Base-by-base conservation (phyloP, 2,797 vertebrate species). In the Xyrichtys novacula region DNA sequence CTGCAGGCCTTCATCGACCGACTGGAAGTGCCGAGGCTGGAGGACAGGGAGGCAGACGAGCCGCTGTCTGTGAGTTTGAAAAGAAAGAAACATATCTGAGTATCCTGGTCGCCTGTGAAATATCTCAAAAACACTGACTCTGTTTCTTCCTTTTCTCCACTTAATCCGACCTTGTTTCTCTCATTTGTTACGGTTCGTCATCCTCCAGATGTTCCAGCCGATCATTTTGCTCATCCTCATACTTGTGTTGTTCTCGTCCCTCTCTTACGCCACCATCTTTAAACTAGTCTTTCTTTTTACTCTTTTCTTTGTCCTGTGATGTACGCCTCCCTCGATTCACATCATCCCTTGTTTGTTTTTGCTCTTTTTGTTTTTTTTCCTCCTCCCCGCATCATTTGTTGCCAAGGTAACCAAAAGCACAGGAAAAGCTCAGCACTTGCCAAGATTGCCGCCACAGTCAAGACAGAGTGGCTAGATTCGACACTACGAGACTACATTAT, bases 171-270 rank as follows among this genome's bases (percentile, higher is more conserved):
- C 69, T 74, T 40, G 53, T 65, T 29, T 57, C 50, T 74, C 57
- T 55, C 70, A 50, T 69, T 12, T 40, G 26, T 66, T 43, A 12
- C 47, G 47, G 26, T 69, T 81, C 53, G 28, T 56, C 20, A 9
- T 65, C 70, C 73, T 50, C 92, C 95, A 99, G 97, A 99, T 99
- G 97, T 98, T 99, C 94, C 97, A 99, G 96, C 98, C 98, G 85
- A 98, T 99, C 93, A 99, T 99, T 96, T 95, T 98, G 89, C 97
- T 99, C 94, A 99, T 99, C 94, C 97, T 99, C 95, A 98, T 99
- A 76, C 96, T 99, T 73, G 96, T 99, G 89, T 95, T 99, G 90
- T 98, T 99, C 95, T 99, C 98, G 86, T 98, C 97, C 69, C 97
- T 99, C 89, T 99, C 97, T 75, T 99, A 98, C 70, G 95, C 96